A percentile compares a stretch with the other conserved stretches of the same genome.
phyloP scores from a whole-genome alignment of 2,888 invertebrate species.

The Toxonevra muliebris region DNA sequence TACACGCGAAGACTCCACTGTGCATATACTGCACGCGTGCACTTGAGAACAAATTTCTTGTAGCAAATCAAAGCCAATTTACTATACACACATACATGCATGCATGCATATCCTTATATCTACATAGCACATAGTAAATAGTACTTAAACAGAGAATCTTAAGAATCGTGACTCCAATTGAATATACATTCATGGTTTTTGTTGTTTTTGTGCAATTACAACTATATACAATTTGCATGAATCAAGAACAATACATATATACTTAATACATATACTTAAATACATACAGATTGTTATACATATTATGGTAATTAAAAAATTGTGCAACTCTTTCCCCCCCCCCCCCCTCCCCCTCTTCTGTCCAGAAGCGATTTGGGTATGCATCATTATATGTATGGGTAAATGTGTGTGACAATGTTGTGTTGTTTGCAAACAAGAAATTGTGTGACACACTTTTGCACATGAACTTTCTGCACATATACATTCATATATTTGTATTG shows the following conservation, averaged over 20 bases:
- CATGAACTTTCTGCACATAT: neutral
- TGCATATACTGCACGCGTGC: too few species aligned
- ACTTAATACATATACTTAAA: neutral
- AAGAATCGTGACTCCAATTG: neutral
- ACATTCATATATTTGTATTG: conserved; percentile 3
- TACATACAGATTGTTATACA: neutral
- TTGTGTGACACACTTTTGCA: too few species aligned
- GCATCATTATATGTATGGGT: too few species aligned
- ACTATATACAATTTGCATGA: neutral
- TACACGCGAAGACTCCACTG: neutral
- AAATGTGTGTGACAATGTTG: neutral
- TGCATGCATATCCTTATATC: conserved; percentile 3
- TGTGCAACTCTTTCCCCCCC: too few species aligned
- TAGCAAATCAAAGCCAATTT: too few species aligned
- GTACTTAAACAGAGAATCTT: neutral
- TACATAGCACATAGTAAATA: neutral
- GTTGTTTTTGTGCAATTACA: neutral
- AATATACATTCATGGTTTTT: neutral
- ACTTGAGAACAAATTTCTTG: too few species aligned
- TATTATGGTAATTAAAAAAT: too few species aligned
- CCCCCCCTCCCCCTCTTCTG: neutral
- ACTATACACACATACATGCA: neutral
- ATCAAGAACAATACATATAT: neutral
- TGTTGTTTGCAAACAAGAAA: neutral
- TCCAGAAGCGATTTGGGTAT: neutral